Evolutionary conservation across 1,140 invertebrate genomes (phyloP).

Genomic region (Diachasmimorpha longicaudata): DNA sequence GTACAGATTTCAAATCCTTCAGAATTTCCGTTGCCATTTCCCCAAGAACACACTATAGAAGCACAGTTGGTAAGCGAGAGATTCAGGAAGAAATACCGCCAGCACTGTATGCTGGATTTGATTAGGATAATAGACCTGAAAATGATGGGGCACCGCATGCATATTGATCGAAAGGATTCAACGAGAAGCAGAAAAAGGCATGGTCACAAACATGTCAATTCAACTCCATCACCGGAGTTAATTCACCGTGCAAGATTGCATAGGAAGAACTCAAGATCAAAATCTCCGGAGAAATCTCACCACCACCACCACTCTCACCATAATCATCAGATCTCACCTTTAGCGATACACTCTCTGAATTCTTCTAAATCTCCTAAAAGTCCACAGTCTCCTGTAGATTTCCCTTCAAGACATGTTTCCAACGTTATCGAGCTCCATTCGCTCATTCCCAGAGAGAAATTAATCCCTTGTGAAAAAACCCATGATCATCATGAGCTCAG

Average conservation of each 20-base stretch:
- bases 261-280: constrained; percentile 31
- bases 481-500: not conserved
- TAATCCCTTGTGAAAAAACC: not conserved
- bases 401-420: not conserved
- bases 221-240: constrained; percentile 37
- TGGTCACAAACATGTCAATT: constrained; percentile 21
- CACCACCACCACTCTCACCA: constrained; percentile 16
- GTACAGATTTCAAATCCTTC: constrained; percentile 2
- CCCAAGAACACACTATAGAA: not conserved
- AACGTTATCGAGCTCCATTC: not conserved
- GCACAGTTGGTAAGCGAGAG: constrained; percentile 14
- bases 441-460: constrained; percentile 5
- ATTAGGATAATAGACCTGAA: constrained; percentile 53
- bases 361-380: not conserved
- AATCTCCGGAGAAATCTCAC: constrained; percentile 31
- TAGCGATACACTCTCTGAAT: not conserved
- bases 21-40: not conserved
- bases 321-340: not conserved
- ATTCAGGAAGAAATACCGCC: constrained; percentile 39
- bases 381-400: not conserved
- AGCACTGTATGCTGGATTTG: constrained; percentile 50
- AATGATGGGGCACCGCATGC: constrained; percentile 44
- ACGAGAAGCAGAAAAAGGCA: constrained; percentile 28
- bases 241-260: constrained; percentile 21
- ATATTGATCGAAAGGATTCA: constrained; percentile 30